Percentiles rank a stretch among this genome's conserved stretches.
These are phyloP conservation scores for Batillaria attramentaria DNA, from an alignment of 1,140 invertebrate species.

Conservation along the genomic window DNA sequence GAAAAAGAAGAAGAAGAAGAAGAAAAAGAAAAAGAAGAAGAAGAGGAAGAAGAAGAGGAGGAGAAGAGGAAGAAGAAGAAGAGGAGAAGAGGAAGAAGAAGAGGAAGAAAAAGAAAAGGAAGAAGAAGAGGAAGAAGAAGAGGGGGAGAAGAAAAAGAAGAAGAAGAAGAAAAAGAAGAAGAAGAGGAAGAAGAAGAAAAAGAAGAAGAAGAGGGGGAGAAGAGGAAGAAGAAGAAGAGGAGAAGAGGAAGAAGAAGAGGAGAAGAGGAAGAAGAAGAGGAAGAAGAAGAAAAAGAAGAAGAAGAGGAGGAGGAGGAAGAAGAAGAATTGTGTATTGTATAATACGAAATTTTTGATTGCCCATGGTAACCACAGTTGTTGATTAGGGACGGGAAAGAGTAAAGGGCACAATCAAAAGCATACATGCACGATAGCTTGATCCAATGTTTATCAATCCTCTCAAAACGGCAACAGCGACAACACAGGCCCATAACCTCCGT, in stretches of 20 bases:
- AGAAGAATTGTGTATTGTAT: not conserved
- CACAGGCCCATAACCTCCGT: too few relatives aligned
- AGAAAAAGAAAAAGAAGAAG: not conserved
- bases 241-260: not conserved
- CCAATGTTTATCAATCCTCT: too few relatives aligned
- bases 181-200: not conserved
- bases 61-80: too few relatives aligned
- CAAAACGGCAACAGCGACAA: too few relatives aligned
- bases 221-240: not conserved
- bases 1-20: not conserved
- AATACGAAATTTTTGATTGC: too few relatives aligned
- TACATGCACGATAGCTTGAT: too few relatives aligned
- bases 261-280: conserved; percentile 2
- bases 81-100: not conserved
- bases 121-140: not conserved
- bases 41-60: not conserved
- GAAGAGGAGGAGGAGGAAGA: not conserved
- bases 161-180: not conserved
- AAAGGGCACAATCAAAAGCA: too few relatives aligned
- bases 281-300: not conserved
- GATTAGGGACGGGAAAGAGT: too few relatives aligned
- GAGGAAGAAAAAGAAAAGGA: not conserved
- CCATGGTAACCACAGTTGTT: too few relatives aligned
- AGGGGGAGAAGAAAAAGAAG: not conserved
- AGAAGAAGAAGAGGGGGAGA: not conserved